phyloP scores from a whole-genome alignment of 2,888 invertebrate genomes.

The Aphelenchoides bicaudatus region DNA sequence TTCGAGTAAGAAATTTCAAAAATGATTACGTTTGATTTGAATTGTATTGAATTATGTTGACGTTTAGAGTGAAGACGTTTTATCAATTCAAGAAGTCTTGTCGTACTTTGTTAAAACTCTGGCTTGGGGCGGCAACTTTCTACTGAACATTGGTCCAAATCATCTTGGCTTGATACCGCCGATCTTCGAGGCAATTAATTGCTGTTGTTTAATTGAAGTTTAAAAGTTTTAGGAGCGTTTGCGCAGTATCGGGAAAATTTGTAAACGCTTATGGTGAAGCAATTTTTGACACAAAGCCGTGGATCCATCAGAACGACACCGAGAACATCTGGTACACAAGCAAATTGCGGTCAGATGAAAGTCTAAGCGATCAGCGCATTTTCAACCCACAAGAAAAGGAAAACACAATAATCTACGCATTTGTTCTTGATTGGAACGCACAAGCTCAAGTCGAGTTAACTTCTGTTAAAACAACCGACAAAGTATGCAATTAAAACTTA shows the following conservation, averaged over 20 bases:
- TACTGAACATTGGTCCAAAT: slow-evolving; percentile 62
- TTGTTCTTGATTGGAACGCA: slow-evolving; percentile 40
- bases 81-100: slow-evolving; percentile 4
- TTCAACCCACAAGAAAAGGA: slow-evolving; percentile 35
- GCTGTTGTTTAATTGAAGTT: too few species aligned
- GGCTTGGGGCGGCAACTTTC: slow-evolving; percentile 55
- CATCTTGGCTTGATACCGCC: slow-evolving; percentile 62
- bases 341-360: slow-evolving; percentile 30
- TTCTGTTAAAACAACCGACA: slow-evolving; percentile 38
- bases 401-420: slow-evolving; percentile 52
- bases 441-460: slow-evolving; percentile 31
- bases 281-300: slow-evolving; percentile 63
- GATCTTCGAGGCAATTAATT: slow-evolving; percentile 64
- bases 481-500: slow-evolving; percentile 30
- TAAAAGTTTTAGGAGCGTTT: too few species aligned
- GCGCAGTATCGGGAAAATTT: slow-evolving; percentile 61
- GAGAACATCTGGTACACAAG: slow-evolving; percentile 43
- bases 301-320: slow-evolving; percentile 66
- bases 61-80: slow-evolving; percentile 11
- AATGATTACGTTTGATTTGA: neutral
- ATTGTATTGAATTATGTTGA: neutral
- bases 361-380: slow-evolving; percentile 17
- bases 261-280: slow-evolving; percentile 63
- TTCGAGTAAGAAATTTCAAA: slow-evolving; percentile 37
- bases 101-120: neutral